Base-by-base conservation (phyloP, 2,113 vertebrate genomes). In the Poecilia latipinna region DNA sequence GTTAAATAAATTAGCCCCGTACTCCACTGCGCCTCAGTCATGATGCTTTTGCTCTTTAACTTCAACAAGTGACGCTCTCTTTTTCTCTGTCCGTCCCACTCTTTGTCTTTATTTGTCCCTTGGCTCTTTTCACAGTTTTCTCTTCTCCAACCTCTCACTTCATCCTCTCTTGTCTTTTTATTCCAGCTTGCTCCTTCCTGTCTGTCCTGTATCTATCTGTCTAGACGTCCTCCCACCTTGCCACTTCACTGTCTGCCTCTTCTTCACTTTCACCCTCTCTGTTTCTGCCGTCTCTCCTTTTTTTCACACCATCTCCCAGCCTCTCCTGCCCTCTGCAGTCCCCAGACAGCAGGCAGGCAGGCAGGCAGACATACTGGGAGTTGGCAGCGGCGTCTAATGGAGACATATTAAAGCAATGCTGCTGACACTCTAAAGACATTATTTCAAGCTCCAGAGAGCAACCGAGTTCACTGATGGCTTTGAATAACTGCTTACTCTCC, bases 1-100 rank as follows among this genome's bases (percentile, higher is more conserved):
- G 74, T 90, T 94, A 91, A 92, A 94, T 94, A 89, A 93, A 94
- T 93, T 69, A 93, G 83, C 87, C 85, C 61, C 74, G 83, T 69
- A 66, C 79, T 82, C 31, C 6, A 64, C 48, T 65, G 67, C 44
- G 68, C 63, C 80, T 82, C 70, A 12, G 72, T 61, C 68, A 62
- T 48, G 65, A 65, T 31, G 35, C 31, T 22, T 22, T 61, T 12
- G 28, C 61, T 72, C 71, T 82, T 73, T 82, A 65, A 84, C 65
- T 83, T 74, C 69, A 77, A 60, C 35, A 61, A 62, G 48, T 77
- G 5, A n/a, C 4, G 0, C 44, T 17, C 44, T 48, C 51, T 54
- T 17, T 54, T 54, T 22, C 70, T 72, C 33, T 70, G 72, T 63
- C 66, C n/a, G 39, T 72, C 35, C 60, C 26, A 8, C 26, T 74